Base-by-base conservation (phyloP, 2,888 invertebrate species). In the Argyresthia albistria region DNA sequence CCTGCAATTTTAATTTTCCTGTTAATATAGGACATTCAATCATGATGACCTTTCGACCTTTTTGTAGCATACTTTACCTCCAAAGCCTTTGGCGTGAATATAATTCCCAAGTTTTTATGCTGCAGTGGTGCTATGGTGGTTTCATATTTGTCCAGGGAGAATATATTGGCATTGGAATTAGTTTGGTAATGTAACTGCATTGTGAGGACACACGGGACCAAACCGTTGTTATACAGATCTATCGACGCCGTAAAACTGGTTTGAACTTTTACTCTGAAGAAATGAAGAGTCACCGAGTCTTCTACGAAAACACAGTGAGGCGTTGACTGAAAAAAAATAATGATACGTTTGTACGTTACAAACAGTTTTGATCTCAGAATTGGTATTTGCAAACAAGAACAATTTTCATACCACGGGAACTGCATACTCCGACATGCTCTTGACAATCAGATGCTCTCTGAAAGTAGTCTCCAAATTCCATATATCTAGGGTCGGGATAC, bases 381-480 rank as follows among this genome's bases (percentile, higher is more conserved):
- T n/a, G 4, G 8, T 9, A 45, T 4, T 15, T 10, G 1, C 15
- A 16, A 8, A 16, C 15, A 15, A 45, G 7, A 45, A 45, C 1
- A 16, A 6, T 15, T 1, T 8, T 45, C 16, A 35, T 11, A 86
- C 86, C 77, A 88, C 86, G 1, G 81, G 84, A 43, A 80, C 77
- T 61, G 81, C 73, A 57, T 90, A 89, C 55, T 90, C 89, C 0
- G 76, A 63, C 48, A 89, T 61, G 53, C 72, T 77, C 61, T 90
- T 84, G 0, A 90, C 88, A 54, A 91, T 80, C 15, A 89, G 78
- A 61, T 90, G 90, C 66, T 91, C 90, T 55, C 84, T 81, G 64
- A 92, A 92, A 0, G 92, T 90, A 2, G 79, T 83, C 52, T 88
- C 81, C 16, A 88, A 66, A 64, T 91, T 88, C 66, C 83, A 76